These are phyloP conservation scores for Thalassoma bifasciatum DNA, from an alignment of 2,113 vertebrate genomes.

Conservation along the genomic window DNA sequence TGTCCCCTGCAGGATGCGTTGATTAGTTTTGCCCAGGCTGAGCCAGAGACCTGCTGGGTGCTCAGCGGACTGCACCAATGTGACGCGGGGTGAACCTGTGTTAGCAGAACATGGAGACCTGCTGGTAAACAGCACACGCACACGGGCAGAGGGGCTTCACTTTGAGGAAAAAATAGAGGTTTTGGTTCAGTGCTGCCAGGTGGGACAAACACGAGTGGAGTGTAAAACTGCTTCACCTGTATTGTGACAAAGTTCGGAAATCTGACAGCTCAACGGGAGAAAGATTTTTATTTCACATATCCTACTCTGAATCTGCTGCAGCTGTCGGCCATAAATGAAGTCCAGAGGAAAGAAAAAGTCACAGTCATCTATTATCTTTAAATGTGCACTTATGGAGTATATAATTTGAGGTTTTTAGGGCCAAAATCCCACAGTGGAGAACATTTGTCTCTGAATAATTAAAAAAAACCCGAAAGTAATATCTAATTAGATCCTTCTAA, in stretches of 20 bases:
- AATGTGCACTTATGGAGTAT: no score
- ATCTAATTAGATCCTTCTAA: no score
- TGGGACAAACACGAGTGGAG: background rate
- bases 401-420: no score
- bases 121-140: slow-evolving; percentile 40
- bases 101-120: slow-evolving; percentile 39
- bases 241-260: no score
- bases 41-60: slow-evolving; percentile 56
- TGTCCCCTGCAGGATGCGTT: slow-evolving; percentile 76
- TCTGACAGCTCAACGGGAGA: no score
- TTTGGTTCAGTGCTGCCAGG: background rate
- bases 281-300: no score
- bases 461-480: no score
- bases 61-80: slow-evolving; percentile 63
- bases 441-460: no score
- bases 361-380: no score
- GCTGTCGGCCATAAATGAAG: no score
- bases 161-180: background rate
- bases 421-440: no score
- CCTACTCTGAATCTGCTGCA: background rate
- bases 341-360: no score
- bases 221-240: slow-evolving; percentile 8
- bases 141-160: background rate
- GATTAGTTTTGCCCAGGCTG: slow-evolving; percentile 78
- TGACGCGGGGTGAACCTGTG: slow-evolving; percentile 33